These are phyloP conservation scores for Muscicapa striata DNA, from an alignment of 2,797 vertebrate genomes.

Conservation along the genomic window DNA sequence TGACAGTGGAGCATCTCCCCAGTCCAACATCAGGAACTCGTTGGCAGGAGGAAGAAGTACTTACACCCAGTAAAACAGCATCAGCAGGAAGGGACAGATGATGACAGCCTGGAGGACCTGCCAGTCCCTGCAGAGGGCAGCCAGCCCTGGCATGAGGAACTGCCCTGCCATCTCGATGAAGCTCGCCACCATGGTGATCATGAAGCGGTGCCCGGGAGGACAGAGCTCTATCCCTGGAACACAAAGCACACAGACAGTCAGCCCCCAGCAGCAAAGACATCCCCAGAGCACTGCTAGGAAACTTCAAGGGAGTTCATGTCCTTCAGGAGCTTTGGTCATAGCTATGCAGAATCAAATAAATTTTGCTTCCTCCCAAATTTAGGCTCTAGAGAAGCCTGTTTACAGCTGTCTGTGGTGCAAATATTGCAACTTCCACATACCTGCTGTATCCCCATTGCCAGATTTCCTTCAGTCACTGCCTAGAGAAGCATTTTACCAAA, in stretches of 20 bases:
- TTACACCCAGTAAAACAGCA: constrained; percentile 94
- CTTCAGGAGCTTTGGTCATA: not conserved
- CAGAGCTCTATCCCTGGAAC: constrained; percentile 94
- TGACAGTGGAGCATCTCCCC: rapidly evolving
- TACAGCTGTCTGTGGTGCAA: not conserved
- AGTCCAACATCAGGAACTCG: not conserved
- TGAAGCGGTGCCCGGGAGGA: constrained; percentile 90
- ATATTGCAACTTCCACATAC: not conserved
- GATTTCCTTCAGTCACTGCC: not conserved
- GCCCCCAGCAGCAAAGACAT: not conserved
- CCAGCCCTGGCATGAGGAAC: constrained; percentile 95
- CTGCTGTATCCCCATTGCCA: not conserved
- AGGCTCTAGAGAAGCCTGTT: not conserved
- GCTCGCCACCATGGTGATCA: constrained; percentile 96
- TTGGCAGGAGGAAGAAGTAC: constrained; percentile 54
- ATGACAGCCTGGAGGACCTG: constrained; percentile 94
- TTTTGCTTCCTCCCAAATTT: not conserved
- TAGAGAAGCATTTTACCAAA: not conserved
- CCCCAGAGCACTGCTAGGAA: not conserved
- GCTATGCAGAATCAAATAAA: not conserved
- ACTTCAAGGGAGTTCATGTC: not conserved
- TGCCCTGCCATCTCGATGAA: constrained; percentile 94
- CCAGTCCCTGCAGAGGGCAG: constrained; percentile 93
- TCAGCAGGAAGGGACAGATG: constrained; percentile 94
- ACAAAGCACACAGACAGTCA: not conserved